Evolutionary conservation across 2,888 invertebrate genomes (phyloP).

Genomic region (Cataglyphis albicans): DNA sequence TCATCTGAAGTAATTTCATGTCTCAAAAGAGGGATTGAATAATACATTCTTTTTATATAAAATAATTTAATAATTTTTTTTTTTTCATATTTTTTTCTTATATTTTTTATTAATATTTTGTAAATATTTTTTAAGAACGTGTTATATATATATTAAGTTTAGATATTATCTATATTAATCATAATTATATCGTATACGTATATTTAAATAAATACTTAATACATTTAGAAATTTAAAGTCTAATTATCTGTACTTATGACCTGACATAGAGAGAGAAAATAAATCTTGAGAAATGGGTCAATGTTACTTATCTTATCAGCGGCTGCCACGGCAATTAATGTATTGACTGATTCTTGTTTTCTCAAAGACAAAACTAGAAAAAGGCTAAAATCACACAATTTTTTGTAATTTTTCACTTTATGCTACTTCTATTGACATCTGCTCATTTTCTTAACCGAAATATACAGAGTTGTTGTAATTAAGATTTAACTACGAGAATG

Average conservation of each 20-base stretch:
- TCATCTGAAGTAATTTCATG: not conserved
- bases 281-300: constrained; percentile 7
- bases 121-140: not conserved
- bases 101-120: not conserved
- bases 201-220: not conserved
- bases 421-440: no score
- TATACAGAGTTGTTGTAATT: not conserved
- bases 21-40: not conserved
- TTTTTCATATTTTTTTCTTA: not conserved
- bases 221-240: not conserved
- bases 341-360: not conserved
- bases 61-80: not conserved
- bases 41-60: not conserved
- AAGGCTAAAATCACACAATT: no score
- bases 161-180: not conserved
- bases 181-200: not conserved
- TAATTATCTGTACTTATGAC: no score
- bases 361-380: no score
- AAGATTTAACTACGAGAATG: not conserved
- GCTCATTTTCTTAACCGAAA: no score
- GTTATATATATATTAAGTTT: not conserved
- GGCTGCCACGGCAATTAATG: not conserved
- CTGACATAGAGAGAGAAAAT: not conserved
- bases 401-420: no score
- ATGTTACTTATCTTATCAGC: constrained; percentile 33